Base-by-base conservation (phyloP, 2,888 invertebrate genomes). In the Ectemnius continuus region DNA sequence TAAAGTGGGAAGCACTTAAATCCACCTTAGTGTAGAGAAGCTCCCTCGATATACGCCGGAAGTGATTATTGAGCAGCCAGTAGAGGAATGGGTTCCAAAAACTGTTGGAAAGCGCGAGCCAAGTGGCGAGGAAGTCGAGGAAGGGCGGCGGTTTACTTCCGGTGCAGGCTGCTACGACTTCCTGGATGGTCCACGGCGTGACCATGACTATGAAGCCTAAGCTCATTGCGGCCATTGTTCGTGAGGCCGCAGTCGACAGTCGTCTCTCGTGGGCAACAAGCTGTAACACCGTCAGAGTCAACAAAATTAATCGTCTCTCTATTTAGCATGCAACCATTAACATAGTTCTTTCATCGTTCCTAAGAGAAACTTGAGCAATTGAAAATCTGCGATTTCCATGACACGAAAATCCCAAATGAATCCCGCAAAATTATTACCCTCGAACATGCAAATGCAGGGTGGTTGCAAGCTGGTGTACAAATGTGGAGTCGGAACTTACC, bases 161-260 rank as follows among this genome's bases (percentile, higher is more conserved):
- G 26, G 97, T 97, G 90, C 97, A 97, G 45, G 97, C 97, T 48
- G 96, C 96, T 56, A 97, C 97, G 76, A 97, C 96, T 93, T 97
- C 97, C 92, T 97, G 96, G 83, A 97, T 96, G 62, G 97, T 97
- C 93, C 97, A 97, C 58, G 97, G 97, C 73, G 97, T 97, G 81
- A 97, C 97, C 93, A 97, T 95, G 72, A 97, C 97, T 88, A 97
- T 97, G 92, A 97, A 97, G 71, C 96, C 96, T 87, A 97, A 92
- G 74, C 97, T 97, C 94, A 97, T 97, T 64, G 97, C 97, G 0
- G 97, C 97, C 97, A 97, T 97, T 78, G 97, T 96, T 85, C 97
- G 93, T 56, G 97, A 96, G 16, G 96, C 96, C 81, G 94, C 94
- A 62, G 96, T 95, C 87, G 95, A 95, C 85, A 96, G 93, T 69